A percentile compares a stretch with the other conserved stretches of the same genome.
Evolutionary conservation across 2,113 vertebrate genomes (phyloP).

Genomic region (Channa argus): DNA sequence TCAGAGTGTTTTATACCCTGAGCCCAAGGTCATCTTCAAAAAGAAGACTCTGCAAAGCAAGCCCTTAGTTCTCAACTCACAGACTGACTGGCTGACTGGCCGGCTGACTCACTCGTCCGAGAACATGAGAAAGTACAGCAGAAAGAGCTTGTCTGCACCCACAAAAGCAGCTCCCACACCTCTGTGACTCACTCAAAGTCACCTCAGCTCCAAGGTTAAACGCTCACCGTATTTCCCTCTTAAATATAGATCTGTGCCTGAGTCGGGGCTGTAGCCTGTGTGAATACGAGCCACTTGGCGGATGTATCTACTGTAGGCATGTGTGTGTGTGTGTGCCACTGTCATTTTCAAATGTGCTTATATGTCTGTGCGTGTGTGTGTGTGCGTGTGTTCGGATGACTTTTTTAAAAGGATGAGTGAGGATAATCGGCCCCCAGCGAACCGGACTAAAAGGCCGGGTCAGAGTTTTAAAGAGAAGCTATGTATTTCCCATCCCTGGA

Average conservation of each 20-base stretch:
- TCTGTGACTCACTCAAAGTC: slow-evolving; percentile 63
- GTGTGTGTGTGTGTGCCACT: slow-evolving; percentile 25
- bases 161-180: slow-evolving; percentile 60
- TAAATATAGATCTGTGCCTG: slow-evolving; percentile 60
- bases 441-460: slow-evolving; percentile 81
- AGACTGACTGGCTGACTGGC: slow-evolving; percentile 31
- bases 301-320: slow-evolving; percentile 36
- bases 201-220: slow-evolving; percentile 70
- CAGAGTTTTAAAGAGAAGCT: slow-evolving; percentile 80
- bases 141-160: slow-evolving; percentile 29
- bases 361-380: slow-evolving; percentile 1
- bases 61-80: slow-evolving; percentile 47
- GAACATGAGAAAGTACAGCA: slow-evolving; percentile 37
- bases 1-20: slow-evolving; percentile 48
- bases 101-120: slow-evolving; percentile 14
- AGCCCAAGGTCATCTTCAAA: slow-evolving; percentile 73
- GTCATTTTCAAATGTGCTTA: slow-evolving; percentile 43
- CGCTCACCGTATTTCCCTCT: slow-evolving; percentile 51
- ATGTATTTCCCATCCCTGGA: slow-evolving; percentile 75
- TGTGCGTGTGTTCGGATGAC: slow-evolving; percentile 39
- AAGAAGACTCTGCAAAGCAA: slow-evolving; percentile 41
- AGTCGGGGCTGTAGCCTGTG: slow-evolving; percentile 48
- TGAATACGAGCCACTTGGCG: slow-evolving; percentile 53
- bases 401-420: slow-evolving; percentile 73
- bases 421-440: slow-evolving; percentile 70